Evolutionary conservation across 2,797 vertebrate species (phyloP).

Genomic region (Sebastolobus alascanus): DNA sequence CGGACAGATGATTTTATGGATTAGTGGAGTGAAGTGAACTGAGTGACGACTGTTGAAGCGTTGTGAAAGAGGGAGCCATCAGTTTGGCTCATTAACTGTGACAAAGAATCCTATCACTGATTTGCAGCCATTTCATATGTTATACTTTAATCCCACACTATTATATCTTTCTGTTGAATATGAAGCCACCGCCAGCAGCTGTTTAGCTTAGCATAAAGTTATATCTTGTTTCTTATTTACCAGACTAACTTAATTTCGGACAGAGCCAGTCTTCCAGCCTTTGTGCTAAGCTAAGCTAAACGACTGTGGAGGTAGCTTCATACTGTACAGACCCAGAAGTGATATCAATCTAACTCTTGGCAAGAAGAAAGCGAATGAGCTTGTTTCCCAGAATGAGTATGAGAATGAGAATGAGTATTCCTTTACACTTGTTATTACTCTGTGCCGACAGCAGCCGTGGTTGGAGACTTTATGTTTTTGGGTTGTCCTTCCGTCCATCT

Average conservation of each 20-base stretch:
- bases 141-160: constrained; percentile 6
- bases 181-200: not conserved
- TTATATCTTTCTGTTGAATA: not conserved
- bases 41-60: constrained; percentile 54
- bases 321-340: not conserved
- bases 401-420: not conserved
- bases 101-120: constrained; percentile 45
- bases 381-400: not conserved
- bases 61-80: constrained; percentile 52
- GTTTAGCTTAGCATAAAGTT: not conserved
- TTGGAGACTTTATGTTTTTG: too few relatives aligned
- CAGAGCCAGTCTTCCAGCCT: not conserved
- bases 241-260: not conserved
- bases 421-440: not conserved
- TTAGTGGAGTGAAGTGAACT: constrained; percentile 63
- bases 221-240: not conserved
- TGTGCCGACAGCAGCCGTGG: too few relatives aligned
- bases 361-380: not conserved
- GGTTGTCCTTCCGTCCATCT: too few relatives aligned
- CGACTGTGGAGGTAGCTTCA: too few relatives aligned
- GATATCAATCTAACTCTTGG: not conserved
- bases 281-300: not conserved
- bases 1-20: constrained; percentile 68
- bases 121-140: constrained; percentile 48
- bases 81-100: constrained; percentile 64